A percentile compares a stretch with the other conserved stretches of the same genome.
Evolutionary conservation across 2,888 invertebrate genomes (phyloP).

Genomic region (Rhingia campestris): DNA sequence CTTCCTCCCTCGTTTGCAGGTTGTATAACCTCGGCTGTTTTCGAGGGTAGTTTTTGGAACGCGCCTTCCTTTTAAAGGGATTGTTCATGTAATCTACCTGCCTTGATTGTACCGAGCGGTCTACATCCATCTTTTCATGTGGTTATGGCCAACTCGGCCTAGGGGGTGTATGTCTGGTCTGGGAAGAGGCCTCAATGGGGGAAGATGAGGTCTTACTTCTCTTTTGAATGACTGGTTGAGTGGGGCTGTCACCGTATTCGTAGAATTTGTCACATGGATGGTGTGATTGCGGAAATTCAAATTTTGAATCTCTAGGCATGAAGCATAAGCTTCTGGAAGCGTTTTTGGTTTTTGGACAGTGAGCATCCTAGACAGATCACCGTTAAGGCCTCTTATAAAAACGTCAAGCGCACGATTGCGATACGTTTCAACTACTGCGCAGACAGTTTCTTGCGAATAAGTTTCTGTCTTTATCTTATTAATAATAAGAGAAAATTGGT

Average conservation of each 20-base stretch:
- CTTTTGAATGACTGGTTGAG: conserved; percentile 4
- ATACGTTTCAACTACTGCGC: neutral
- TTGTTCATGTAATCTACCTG: conserved; percentile 2
- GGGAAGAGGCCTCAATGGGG: too few relatives aligned
- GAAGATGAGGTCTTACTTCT: too few relatives aligned
- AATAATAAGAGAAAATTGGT: neutral
- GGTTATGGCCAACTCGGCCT: neutral
- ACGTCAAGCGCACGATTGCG: too few relatives aligned
- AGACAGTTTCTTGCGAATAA: neutral
- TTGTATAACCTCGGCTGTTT: too few relatives aligned
- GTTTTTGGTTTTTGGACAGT: neutral
- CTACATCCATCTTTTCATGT: conserved; percentile 3
- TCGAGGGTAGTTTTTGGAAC: too few relatives aligned
- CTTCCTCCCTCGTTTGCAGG: too few relatives aligned
- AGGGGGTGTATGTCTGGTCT: neutral
- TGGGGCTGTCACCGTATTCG: conserved; percentile 2
- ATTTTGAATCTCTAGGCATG: neutral
- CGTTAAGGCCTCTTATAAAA: neutral
- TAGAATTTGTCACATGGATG: neutral
- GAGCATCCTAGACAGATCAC: neutral
- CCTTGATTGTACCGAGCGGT: neutral
- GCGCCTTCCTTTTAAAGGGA: too few relatives aligned
- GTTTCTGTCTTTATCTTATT: conserved; percentile 3
- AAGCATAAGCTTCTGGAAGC: neutral
- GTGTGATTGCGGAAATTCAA: neutral